Base-by-base conservation (phyloP, 2,888 invertebrate genomes). In the Campopleginae sp. region DNA sequence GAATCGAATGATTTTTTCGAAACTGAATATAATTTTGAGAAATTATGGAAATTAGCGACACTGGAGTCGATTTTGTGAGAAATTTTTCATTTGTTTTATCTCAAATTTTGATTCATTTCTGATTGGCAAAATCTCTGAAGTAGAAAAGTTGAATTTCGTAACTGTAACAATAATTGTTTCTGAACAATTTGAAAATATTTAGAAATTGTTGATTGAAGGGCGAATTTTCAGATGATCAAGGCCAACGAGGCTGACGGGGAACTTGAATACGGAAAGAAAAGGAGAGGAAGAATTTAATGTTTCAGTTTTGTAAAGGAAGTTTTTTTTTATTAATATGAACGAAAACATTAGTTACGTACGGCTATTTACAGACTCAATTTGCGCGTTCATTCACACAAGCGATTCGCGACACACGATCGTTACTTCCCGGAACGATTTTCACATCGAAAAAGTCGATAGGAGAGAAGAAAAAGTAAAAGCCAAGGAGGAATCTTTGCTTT, bases 271-370 rank as follows among this genome's bases (percentile, higher is more conserved):
- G 38, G 38, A 61, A 76, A 58, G 33, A 12, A 27, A 5, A 46
- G 38, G 78, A 19, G 46, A 38, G n/a, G 4, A n/a, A 70, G 44
- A 48, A 33, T 63, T 19, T 2, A 17, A 72, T 42, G 63, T 71
- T 23, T 33, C 31, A 79, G 27, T 10, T 76, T 80, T 63, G 86
- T 91, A 90, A 92, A 90, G 87, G 89, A 89, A 90, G 85, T 87
- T 90, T 51, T 77, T 65, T 79, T 58, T 63, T n/a, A n/a, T 63
- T 66, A 46, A 90, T 91, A 89, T 88, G 86, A 91, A 92, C 88
- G 90, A 91, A 88, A 90, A 78, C 66, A 78, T 77, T 33, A 51
- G 23, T 61, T 77, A 74, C 68, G 51, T 66, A 72, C 51, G 72
- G 68, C 76, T 82, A 80, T 85, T 79, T 86, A 84, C 84, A 84